Conservation (phyloP, 2,888 invertebrate genomes). For the Zootermopsis nevadensis region DNA sequence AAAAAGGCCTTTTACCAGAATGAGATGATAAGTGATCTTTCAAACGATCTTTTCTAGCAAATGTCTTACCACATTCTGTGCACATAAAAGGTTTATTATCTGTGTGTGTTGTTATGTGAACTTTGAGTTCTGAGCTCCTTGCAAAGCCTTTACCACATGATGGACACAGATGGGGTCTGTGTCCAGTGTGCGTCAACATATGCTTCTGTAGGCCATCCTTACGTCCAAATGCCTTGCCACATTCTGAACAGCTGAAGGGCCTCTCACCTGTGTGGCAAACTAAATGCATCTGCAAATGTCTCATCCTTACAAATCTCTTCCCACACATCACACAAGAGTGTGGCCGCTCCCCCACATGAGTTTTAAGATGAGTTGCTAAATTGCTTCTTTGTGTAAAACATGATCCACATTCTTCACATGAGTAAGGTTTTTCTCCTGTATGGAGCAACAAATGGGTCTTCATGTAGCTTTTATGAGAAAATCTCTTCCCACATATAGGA, state of each 20-base stretch:
- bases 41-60: constrained; percentile 29
- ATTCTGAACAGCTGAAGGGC: constrained; percentile 2
- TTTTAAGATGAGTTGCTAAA: constrained; percentile 58
- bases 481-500: constrained; percentile 49
- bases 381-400: constrained; percentile 50
- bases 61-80: constrained; percentile 23
- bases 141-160: constrained; percentile 37
- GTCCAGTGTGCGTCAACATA: constrained; percentile 2
- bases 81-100: constrained; percentile 18
- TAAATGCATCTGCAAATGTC: constrained; percentile 22
- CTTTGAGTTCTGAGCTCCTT: constrained; percentile 10
- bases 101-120: constrained; percentile 27
- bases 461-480: constrained; percentile 50
- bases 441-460: constrained; percentile 50
- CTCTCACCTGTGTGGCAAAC: constrained; percentile 34
- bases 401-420: constrained; percentile 43
- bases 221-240: constrained; percentile 17
- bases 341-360: constrained; percentile 59
- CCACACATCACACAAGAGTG: constrained; percentile 60
- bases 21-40: constrained; percentile 24
- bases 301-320: constrained; percentile 53
- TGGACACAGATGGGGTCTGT: constrained; percentile 9
- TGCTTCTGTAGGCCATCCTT: background rate
- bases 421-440: constrained; percentile 52
- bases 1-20: constrained; percentile 21